Conservation (phyloP, 92 coral and sea anemone genomes). For the Actinostola sp. region DNA sequence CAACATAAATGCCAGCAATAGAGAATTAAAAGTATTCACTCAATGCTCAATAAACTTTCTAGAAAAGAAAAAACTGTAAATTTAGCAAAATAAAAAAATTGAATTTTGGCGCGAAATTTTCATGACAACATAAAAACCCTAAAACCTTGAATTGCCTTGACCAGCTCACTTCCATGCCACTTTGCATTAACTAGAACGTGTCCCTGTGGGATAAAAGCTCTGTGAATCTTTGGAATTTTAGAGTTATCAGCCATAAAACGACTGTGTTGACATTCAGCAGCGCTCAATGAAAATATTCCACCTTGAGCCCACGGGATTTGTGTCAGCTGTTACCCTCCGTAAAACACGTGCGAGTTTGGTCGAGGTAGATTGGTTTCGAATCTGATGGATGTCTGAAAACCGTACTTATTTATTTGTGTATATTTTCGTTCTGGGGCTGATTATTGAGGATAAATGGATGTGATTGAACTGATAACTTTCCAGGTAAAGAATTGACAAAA, state of each 20-base stretch:
- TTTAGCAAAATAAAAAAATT: not conserved
- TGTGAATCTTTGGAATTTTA: conserved; percentile 71
- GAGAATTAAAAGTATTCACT: too few species aligned
- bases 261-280: too few species aligned
- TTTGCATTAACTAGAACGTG: conserved; percentile 85
- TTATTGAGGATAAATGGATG: conserved; percentile 46
- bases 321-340: conserved; percentile 31
- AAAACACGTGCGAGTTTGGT: conserved; percentile 25
- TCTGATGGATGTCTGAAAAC: not conserved
- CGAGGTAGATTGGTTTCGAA: conserved; percentile 19
- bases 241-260: conserved; percentile 62
- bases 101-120: conserved; percentile 63
- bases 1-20: too few species aligned
- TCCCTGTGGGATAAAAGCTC: conserved; percentile 89
- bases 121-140: conserved; percentile 3
- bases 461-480: conserved; percentile 64
- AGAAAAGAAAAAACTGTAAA: too few species aligned
- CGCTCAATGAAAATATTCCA: not conserved
- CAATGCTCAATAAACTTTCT: too few species aligned
- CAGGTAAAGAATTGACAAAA: too few species aligned
- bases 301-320: conserved; percentile 4
- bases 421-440: not conserved
- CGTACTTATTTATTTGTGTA: not conserved
- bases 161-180: conserved; percentile 84
- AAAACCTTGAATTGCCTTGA: conserved; percentile 81